phyloP scores from a whole-genome alignment of 2,888 invertebrate species.

The Apodemia mormo region DNA sequence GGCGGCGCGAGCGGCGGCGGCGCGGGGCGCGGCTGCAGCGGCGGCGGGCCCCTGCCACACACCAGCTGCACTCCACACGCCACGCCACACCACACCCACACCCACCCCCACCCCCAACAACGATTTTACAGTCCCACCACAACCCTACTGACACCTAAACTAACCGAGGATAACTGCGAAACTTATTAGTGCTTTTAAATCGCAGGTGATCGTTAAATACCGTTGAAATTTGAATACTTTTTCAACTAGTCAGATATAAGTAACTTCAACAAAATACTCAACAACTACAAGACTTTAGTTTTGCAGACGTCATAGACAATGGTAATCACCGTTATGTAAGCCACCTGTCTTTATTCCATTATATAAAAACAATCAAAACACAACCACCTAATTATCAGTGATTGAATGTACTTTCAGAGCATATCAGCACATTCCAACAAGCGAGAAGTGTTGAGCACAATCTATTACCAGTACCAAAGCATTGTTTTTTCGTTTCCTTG shows the following conservation, averaged over 20 bases:
- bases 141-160: not conserved
- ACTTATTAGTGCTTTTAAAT: not conserved
- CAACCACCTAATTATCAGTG: too few relatives aligned
- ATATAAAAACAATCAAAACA: too few relatives aligned
- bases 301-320: too few relatives aligned
- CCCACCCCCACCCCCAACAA: not conserved
- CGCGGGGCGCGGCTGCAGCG: slow-evolving; percentile 37
- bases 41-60: slow-evolving; percentile 55
- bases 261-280: not conserved
- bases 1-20: slow-evolving; percentile 37
- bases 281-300: too few relatives aligned
- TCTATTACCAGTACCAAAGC: too few relatives aligned
- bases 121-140: slow-evolving; percentile 12
- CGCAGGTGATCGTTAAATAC: not conserved
- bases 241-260: not conserved
- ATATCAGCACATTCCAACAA: too few relatives aligned
- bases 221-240: not conserved
- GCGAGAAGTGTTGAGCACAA: too few relatives aligned
- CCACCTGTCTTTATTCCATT: too few relatives aligned
- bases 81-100: slow-evolving; percentile 35
- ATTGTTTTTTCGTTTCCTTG: too few relatives aligned
- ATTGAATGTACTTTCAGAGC: too few relatives aligned
- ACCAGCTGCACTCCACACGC: slow-evolving; percentile 50
- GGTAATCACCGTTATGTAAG: too few relatives aligned
- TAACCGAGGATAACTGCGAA: not conserved